These are phyloP conservation scores for Branchinecta lynchi DNA, from an alignment of 1,140 invertebrate genomes.

Conservation along the genomic window DNA sequence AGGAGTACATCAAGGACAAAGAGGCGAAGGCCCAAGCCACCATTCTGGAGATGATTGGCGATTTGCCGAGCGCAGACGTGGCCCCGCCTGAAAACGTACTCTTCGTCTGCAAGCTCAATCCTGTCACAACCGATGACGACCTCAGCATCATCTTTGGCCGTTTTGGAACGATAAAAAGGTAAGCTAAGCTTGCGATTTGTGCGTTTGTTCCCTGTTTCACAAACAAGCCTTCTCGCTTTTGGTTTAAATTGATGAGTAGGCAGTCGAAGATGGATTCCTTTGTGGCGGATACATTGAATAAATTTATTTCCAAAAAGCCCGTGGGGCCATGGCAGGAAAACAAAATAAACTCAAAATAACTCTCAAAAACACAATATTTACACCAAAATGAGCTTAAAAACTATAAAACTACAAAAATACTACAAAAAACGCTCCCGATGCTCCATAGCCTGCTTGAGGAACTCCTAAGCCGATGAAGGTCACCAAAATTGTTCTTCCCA, in stretches of 20 bases:
- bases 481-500: no score
- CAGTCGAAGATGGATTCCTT: neutral
- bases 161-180: constrained; percentile 80
- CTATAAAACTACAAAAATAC: no score
- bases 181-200: constrained; percentile 17
- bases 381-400: no score
- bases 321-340: no score
- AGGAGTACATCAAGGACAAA: constrained; percentile 70
- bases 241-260: neutral
- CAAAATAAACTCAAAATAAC: no score
- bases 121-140: constrained; percentile 94
- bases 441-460: no score
- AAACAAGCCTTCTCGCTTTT: neutral
- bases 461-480: no score
- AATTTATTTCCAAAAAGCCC: no score
- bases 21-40: constrained; percentile 93
- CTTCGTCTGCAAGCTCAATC: constrained; percentile 99
- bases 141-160: constrained; percentile 94
- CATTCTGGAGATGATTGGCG: constrained; percentile 96
- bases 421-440: no score
- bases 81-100: constrained; percentile 97
- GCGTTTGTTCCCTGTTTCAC: neutral
- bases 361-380: no score
- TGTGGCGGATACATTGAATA: no score
- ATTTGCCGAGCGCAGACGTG: constrained; percentile 90